Percentiles rank a stretch among this genome's conserved stretches.
phyloP scores from a whole-genome alignment of 2,113 vertebrate genomes.

The Amazona vittata region DNA sequence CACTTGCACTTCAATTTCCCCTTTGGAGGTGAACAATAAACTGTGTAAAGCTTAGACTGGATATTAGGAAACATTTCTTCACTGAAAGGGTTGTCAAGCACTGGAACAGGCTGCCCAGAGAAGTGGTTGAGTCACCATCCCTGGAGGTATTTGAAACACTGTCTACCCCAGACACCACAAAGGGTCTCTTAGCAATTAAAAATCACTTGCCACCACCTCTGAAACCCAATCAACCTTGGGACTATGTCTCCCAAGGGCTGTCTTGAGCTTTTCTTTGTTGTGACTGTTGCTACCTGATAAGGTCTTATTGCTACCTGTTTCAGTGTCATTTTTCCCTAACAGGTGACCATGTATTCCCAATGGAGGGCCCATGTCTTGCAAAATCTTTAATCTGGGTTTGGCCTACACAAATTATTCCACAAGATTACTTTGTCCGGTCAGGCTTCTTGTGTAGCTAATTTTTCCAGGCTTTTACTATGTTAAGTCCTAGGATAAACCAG shows the following conservation, averaged over 20 bases:
- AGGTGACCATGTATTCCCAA: neutral
- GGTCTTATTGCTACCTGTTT: neutral
- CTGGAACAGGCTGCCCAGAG: neutral
- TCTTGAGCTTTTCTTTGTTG: neutral
- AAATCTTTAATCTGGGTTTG: neutral
- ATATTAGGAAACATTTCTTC: neutral
- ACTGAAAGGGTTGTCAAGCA: neutral
- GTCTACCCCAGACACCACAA: neutral
- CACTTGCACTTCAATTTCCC: neutral
- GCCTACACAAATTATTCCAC: neutral
- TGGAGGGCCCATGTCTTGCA: neutral
- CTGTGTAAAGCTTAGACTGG: neutral
- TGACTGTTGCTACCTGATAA: neutral
- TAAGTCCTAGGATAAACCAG: neutral
- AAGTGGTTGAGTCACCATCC: neutral
- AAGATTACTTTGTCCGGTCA: neutral
- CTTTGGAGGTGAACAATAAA: neutral
- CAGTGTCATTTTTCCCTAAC: neutral
- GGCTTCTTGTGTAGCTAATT: neutral
- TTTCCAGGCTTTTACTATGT: neutral
- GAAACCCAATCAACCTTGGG: neutral
- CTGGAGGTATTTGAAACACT: neutral
- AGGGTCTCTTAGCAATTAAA: neutral
- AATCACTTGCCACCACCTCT: neutral
- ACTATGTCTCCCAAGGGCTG: neutral